Evolutionary conservation across 64 coral and sea anemone genomes (phyloP).

Genomic region (Porites lutea): DNA sequence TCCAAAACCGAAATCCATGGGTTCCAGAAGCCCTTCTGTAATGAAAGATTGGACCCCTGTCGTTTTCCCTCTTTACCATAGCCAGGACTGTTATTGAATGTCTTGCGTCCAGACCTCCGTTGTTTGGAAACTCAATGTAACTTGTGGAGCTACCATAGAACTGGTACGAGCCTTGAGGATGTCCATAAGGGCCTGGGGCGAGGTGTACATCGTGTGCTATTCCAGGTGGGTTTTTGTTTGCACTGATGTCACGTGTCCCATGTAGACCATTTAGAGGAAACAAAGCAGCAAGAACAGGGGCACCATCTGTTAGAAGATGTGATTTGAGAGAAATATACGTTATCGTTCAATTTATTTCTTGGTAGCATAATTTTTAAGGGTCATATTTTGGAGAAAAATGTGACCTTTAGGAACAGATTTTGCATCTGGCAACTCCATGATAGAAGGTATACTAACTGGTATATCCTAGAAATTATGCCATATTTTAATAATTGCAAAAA

Average conservation of each 20-base stretch:
- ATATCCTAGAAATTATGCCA: too few species aligned
- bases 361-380: too few species aligned
- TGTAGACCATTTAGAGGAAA: background rate
- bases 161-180: background rate
- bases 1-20: background rate
- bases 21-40: background rate
- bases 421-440: too few species aligned
- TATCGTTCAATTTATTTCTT: too few species aligned
- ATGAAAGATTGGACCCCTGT: background rate
- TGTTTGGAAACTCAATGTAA: conserved; percentile 5
- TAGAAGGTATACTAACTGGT: too few species aligned
- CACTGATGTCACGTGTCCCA: conserved; percentile 3
- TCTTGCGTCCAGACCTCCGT: background rate
- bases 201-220: background rate
- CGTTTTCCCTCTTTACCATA: background rate
- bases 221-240: background rate
- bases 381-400: too few species aligned
- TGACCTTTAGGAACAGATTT: too few species aligned
- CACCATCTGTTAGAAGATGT: background rate
- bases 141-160: conserved; percentile 1
- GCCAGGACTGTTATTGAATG: conserved; percentile 1
- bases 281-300: background rate
- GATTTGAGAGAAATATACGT: too few species aligned
- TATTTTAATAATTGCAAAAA: too few species aligned
- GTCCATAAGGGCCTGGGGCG: background rate